These are phyloP conservation scores for Diogma glabrata DNA, from an alignment of 2,888 invertebrate species.

Conservation along the genomic window DNA sequence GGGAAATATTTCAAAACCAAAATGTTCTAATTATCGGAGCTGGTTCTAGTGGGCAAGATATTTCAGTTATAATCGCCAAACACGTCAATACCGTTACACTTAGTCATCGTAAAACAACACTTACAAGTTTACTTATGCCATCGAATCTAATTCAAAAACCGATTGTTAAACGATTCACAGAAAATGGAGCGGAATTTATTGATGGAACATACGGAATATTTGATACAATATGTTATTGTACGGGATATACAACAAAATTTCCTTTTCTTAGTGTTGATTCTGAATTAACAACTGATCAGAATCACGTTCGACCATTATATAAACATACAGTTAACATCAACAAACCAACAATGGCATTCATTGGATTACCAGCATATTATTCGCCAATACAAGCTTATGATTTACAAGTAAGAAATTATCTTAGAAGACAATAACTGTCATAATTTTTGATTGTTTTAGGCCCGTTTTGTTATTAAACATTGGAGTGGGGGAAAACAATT, in stretches of 20 bases:
- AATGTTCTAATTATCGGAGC: slow-evolving; percentile 72
- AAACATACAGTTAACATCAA: slow-evolving; percentile 74
- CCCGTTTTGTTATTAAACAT: slow-evolving; percentile 50
- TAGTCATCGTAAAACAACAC: slow-evolving; percentile 55
- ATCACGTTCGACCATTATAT: slow-evolving; percentile 71
- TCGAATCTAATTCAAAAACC: slow-evolving; percentile 53
- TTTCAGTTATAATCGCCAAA: no score
- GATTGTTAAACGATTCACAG: slow-evolving; percentile 43
- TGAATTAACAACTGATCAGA: slow-evolving; percentile 56
- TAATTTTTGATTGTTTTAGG: no score
- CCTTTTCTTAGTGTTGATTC: slow-evolving; percentile 61
- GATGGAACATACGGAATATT: slow-evolving; percentile 51
- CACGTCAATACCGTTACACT: slow-evolving; percentile 53
- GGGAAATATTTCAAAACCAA: slow-evolving; percentile 38
- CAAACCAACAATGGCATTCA: slow-evolving; percentile 66
- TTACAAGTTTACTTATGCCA: no score
- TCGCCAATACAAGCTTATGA: slow-evolving; percentile 78
- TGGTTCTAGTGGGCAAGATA: slow-evolving; percentile 74
- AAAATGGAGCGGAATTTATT: slow-evolving; percentile 44
- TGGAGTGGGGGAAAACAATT: slow-evolving; percentile 50
- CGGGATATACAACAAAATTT: slow-evolving; percentile 60
- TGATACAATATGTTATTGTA: slow-evolving; percentile 64
- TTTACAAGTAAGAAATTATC: no score
- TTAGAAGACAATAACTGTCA: no score
- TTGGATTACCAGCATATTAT: slow-evolving; percentile 70